phyloP scores from a whole-genome alignment of 2,113 vertebrate species.

The Carettochelys insculpta region DNA sequence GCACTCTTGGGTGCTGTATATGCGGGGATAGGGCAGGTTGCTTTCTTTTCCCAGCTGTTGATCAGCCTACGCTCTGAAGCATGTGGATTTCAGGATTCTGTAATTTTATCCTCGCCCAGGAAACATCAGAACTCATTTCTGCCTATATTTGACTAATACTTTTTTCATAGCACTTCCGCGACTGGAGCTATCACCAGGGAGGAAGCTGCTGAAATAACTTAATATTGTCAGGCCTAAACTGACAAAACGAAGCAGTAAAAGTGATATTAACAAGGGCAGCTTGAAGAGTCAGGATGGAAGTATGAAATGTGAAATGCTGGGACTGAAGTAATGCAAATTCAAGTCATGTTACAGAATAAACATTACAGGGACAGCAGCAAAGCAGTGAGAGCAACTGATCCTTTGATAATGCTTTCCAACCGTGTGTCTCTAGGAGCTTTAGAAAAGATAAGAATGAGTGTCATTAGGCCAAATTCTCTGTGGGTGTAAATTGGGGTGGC shows the following conservation, averaged over 20 bases:
- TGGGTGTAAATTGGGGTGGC: background rate
- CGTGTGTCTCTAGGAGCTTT: background rate
- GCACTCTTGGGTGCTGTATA: background rate
- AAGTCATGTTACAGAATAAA: background rate
- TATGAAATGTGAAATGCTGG: background rate
- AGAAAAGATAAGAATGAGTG: background rate
- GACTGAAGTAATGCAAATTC: background rate
- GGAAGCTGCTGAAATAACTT: background rate
- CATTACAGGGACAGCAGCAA: background rate
- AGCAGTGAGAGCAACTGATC: background rate
- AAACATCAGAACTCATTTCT: background rate
- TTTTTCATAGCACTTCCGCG: background rate
- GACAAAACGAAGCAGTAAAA: background rate
- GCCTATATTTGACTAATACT: background rate
- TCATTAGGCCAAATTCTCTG: background rate
- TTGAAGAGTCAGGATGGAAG: background rate
- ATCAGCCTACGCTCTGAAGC: background rate
- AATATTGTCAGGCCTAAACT: background rate
- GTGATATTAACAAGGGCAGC: background rate
- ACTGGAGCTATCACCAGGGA: background rate
- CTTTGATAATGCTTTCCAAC: background rate
- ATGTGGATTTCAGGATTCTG: background rate
- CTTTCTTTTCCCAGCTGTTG: background rate
- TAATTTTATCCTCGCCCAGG: background rate
- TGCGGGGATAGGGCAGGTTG: background rate